phyloP scores from a whole-genome alignment of 2,113 vertebrate species.

The Patagioenas fasciata region DNA sequence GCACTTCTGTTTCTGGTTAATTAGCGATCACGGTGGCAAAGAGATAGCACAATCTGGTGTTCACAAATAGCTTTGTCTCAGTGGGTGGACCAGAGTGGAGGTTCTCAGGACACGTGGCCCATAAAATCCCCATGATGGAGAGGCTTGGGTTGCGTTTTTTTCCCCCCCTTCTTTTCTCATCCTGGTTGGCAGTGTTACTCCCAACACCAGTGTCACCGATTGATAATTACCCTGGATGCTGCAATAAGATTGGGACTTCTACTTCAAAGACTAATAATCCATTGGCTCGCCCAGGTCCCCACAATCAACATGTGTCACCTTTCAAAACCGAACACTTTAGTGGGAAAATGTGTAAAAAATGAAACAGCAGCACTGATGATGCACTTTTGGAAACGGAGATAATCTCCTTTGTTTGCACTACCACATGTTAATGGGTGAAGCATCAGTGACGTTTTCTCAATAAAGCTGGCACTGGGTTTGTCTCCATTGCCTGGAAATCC shows the following conservation, averaged over 20 bases:
- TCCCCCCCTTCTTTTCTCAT: fast-evolving
- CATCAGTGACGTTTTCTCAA: background rate
- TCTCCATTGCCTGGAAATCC: conserved; percentile 25
- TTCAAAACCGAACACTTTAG: background rate
- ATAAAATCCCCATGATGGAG: background rate
- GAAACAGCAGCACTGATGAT: background rate
- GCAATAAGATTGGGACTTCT: background rate
- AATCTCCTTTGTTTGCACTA: background rate
- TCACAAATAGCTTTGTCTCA: conserved; percentile 1
- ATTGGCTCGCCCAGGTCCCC: background rate
- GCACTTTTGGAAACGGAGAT: conserved; percentile 22
- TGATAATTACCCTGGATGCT: background rate
- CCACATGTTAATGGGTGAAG: background rate
- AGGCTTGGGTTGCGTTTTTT: background rate
- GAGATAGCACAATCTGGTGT: background rate
- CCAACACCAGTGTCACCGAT: background rate
- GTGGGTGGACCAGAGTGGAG: background rate
- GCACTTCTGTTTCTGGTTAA: background rate
- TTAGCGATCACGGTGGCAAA: background rate
- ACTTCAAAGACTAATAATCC: background rate
- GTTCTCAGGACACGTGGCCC: background rate
- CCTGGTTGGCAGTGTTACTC: background rate
- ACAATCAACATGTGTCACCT: fast-evolving
- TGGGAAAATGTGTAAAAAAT: background rate
- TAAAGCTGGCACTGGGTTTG: background rate